These are phyloP conservation scores for Gymnoscelis rufifasciata DNA, from an alignment of 2,888 invertebrate species.

Conservation along the genomic window DNA sequence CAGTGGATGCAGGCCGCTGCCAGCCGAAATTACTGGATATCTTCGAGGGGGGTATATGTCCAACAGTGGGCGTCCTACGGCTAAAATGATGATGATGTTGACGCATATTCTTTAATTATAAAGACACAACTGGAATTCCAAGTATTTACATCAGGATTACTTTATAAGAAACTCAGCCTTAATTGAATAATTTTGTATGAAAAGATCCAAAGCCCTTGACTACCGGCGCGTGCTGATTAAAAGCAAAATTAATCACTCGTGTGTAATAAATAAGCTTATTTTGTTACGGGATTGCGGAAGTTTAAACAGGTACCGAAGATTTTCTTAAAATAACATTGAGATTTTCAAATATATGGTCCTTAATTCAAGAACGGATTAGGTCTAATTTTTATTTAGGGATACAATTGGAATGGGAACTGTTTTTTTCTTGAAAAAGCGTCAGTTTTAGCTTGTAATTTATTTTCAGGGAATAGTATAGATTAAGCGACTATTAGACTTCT, in stretches of 20 bases:
- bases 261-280: slow-evolving; percentile 3
- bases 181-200: slow-evolving; percentile 17
- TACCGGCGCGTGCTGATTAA: slow-evolving; percentile 11
- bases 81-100: no score
- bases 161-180: slow-evolving; percentile 5
- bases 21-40: no score
- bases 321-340: not conserved
- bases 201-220: slow-evolving; percentile 14
- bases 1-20: no score
- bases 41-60: no score
- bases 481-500: no score
- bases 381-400: no score
- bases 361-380: not conserved
- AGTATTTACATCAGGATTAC: not conserved
- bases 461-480: no score
- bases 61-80: no score
- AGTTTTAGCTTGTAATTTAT: no score
- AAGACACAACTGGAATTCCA: not conserved
- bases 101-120: no score
- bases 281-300: not conserved
- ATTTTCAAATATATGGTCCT: not conserved
- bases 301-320: not conserved
- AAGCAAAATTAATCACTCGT: slow-evolving; percentile 11
- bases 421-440: no score
- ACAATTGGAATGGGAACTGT: no score